Conservation (phyloP, 1,140 invertebrate genomes). For the Tyrophagus putrescentiae region DNA sequence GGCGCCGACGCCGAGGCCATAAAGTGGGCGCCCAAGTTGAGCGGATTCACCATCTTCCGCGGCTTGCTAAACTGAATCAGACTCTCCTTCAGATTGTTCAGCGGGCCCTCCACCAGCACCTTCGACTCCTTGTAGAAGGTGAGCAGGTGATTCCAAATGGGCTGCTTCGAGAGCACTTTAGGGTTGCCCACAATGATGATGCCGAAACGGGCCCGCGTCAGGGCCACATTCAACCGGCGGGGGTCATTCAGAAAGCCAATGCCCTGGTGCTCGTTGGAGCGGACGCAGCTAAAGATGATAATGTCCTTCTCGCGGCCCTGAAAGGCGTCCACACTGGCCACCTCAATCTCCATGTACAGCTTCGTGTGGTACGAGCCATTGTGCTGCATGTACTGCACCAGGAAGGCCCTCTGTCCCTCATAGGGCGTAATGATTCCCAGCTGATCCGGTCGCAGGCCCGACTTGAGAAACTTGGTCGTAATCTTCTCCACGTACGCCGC, state of each 20-base stretch:
- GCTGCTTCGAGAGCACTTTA: slow-evolving; percentile 93
- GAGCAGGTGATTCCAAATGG: slow-evolving; percentile 93
- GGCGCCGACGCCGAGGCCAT: too few species aligned
- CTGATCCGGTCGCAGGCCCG: slow-evolving; percentile 89
- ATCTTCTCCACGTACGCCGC: slow-evolving; percentile 97
- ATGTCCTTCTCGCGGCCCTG: slow-evolving; percentile 91
- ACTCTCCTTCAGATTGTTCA: slow-evolving; percentile 92
- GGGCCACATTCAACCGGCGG: slow-evolving; percentile 85
- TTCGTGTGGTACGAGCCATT: slow-evolving; percentile 91
- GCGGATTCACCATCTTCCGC: slow-evolving; percentile 66
- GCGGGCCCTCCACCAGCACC: slow-evolving; percentile 89
- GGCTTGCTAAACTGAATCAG: slow-evolving; percentile 94
- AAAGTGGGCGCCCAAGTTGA: slow-evolving; percentile 89
- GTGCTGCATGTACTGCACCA: slow-evolving; percentile 97
- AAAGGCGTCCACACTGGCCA: slow-evolving; percentile 98
- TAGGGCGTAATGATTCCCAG: slow-evolving; percentile 99
- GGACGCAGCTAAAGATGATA: slow-evolving; percentile 75
- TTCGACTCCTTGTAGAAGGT: slow-evolving; percentile 96
- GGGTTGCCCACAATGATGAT: slow-evolving; percentile 98
- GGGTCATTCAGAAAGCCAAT: slow-evolving; percentile 93
- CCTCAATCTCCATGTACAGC: slow-evolving; percentile 95
- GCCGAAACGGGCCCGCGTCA: slow-evolving; percentile 93
- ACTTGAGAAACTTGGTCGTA: slow-evolving; percentile 76
- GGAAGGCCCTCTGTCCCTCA: slow-evolving; percentile 92
- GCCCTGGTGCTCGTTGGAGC: slow-evolving; percentile 80